phyloP scores from a whole-genome alignment of 2,888 invertebrate species.

The Pheosia gnoma region DNA sequence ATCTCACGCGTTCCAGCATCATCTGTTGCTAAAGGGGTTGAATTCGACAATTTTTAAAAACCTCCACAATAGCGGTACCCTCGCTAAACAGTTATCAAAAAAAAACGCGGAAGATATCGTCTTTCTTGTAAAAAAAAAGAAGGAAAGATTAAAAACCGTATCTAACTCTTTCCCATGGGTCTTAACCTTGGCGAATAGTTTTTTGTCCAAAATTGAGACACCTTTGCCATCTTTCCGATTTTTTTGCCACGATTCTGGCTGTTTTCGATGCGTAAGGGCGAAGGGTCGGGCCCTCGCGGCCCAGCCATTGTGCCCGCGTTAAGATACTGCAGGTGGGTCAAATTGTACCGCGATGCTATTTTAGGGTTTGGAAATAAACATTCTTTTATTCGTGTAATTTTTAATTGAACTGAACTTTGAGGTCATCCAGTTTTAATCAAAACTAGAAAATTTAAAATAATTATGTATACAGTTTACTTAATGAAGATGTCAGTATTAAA shows the following conservation, averaged over 20 bases:
- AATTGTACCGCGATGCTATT: conserved; percentile 44
- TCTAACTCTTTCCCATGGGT: conserved; percentile 84
- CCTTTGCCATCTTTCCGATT: conserved; percentile 82
- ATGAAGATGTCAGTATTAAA: no score
- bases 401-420: neutral
- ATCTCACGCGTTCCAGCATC: conserved; percentile 77
- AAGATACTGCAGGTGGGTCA: conserved; percentile 80
- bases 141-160: conserved; percentile 56
- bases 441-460: no score
- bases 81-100: conserved; percentile 69
- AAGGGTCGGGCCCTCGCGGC: conserved; percentile 68
- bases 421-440: no score
- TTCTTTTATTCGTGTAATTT: conserved; percentile 17
- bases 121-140: conserved; percentile 60
- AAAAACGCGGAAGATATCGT: conserved; percentile 70
- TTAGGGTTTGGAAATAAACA: conserved; percentile 41
- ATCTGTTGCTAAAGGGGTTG: conserved; percentile 81
- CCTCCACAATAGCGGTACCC: conserved; percentile 69
- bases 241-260: conserved; percentile 63
- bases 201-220: conserved; percentile 79
- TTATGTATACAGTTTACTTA: no score
- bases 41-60: conserved; percentile 58
- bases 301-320: conserved; percentile 58
- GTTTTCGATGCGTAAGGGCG: conserved; percentile 57
- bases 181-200: conserved; percentile 79